These are phyloP conservation scores for Gymnobelideus leadbeateri DNA, from an alignment of 2,113 vertebrate genomes.

Conservation along the genomic window DNA sequence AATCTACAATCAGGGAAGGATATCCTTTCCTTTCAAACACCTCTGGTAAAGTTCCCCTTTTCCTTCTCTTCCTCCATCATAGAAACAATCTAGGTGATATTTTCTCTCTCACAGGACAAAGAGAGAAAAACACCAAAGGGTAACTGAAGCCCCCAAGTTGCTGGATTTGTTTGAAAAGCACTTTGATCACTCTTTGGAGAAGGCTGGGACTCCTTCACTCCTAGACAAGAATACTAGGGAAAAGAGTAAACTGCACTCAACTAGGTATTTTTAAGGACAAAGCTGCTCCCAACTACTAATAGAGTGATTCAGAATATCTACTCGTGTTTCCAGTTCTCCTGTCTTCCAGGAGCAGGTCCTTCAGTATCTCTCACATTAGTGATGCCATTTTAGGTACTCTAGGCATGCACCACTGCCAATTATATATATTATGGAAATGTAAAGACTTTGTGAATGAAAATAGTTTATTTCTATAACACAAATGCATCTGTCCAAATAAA, in stretches of 20 bases:
- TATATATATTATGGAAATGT: conserved; percentile 7
- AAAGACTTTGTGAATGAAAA: conserved; percentile 15
- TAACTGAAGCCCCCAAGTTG: neutral
- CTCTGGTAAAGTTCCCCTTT: neutral
- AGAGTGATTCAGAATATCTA: no score
- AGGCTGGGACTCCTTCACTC: neutral
- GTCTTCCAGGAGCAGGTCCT: no score
- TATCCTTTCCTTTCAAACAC: neutral
- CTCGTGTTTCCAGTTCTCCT: no score
- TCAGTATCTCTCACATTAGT: no score
- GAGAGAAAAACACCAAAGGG: rapidly evolving
- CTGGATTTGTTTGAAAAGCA: neutral
- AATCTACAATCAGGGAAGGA: neutral
- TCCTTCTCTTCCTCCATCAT: neutral
- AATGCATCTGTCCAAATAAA: conserved; percentile 40
- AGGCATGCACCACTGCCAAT: neutral
- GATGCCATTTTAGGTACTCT: no score
- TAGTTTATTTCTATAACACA: conserved; percentile 53
- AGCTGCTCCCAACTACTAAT: neutral
- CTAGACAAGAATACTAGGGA: neutral
- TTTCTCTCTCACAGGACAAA: neutral
- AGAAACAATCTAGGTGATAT: neutral
- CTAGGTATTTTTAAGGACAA: neutral
- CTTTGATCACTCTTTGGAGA: neutral
- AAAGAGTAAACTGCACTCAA: neutral